These are phyloP conservation scores for Styela clava DNA, from an alignment of 23 tunicate species.

Conservation along the genomic window DNA sequence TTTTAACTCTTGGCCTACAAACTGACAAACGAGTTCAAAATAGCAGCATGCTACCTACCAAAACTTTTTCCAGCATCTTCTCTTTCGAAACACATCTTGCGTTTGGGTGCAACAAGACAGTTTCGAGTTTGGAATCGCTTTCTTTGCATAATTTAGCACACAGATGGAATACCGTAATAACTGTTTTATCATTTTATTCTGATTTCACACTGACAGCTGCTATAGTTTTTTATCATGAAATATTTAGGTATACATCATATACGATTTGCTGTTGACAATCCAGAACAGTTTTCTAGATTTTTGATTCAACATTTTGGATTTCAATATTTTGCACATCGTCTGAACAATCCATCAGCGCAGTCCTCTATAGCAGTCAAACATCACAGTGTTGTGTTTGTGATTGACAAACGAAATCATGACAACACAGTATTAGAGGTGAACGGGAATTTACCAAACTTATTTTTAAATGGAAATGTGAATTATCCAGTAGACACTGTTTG, in stretches of 20 bases:
- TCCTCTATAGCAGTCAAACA: slow-evolving; percentile 36
- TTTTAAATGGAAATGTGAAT: slow-evolving; percentile 34
- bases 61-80: no score
- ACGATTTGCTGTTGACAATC: slow-evolving; percentile 52
- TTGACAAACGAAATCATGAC: slow-evolving; percentile 26
- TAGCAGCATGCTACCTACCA: no score
- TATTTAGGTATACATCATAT: slow-evolving; percentile 40
- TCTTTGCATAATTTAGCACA: no score
- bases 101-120: no score
- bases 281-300: slow-evolving; percentile 30
- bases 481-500: slow-evolving; percentile 68
- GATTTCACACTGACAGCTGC: no score
- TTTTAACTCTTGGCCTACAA: no score
- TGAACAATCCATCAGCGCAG: neutral
- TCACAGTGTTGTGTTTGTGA: slow-evolving; percentile 33
- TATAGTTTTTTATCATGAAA: neutral
- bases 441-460: neutral
- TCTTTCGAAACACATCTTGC: no score
- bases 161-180: no score
- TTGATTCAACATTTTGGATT: slow-evolving; percentile 19
- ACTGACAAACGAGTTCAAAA: no score
- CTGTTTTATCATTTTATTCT: no score
- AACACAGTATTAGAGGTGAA: neutral
- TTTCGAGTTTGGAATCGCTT: no score
- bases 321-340: slow-evolving; percentile 11